Base-by-base conservation (phyloP, 2,113 vertebrate species). In the Peromyscus leucopus region DNA sequence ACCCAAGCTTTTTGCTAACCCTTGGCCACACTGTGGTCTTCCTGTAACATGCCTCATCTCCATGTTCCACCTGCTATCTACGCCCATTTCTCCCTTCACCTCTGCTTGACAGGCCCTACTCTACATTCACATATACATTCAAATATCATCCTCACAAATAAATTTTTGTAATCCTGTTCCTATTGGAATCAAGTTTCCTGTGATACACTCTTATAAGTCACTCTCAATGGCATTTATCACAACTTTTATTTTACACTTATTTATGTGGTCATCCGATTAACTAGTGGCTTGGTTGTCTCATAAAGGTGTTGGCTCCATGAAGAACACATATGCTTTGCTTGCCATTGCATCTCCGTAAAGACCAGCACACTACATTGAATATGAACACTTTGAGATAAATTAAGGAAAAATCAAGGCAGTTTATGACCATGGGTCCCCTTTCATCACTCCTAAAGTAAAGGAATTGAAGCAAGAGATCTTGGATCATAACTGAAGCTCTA, bases 391-490 rank as follows among this genome's bases (percentile, higher is more conserved):
- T 28, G 33, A 4, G 28, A 79, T 48, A 82, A 92, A 76, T 90
- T 28, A 96, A 92, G 12, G 31, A 89, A n/a, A 92, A 76, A 87
- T 69, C 72, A 79, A 92, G 39, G 8, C 2, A 75, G 1, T 67
- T 76, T 57, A 69, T 69, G 48, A 91, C 33, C 71, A 33, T 74
- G 7, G 2, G 1, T 67, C 24, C 87, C 61, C 55, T 16, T 90
- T 86, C 90, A 72, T 86, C 12, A 83, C 86, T 59, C 88, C 42
- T 96, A 76, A 90, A 84, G 24, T 72, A 92, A 69, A 12, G 13
- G 5, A 5, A 1, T 91, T 89, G 39, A 91, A 95, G 8, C 46
- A 93, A 92, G 31, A 87, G 3, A 57, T 67, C 21, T 95, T 46
- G 61, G 82, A 39, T 8, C 26, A 93, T 87, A 63, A n/a, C 61